Conservation (phyloP, 2,888 invertebrate species). For the Oscheius sp. region DNA sequence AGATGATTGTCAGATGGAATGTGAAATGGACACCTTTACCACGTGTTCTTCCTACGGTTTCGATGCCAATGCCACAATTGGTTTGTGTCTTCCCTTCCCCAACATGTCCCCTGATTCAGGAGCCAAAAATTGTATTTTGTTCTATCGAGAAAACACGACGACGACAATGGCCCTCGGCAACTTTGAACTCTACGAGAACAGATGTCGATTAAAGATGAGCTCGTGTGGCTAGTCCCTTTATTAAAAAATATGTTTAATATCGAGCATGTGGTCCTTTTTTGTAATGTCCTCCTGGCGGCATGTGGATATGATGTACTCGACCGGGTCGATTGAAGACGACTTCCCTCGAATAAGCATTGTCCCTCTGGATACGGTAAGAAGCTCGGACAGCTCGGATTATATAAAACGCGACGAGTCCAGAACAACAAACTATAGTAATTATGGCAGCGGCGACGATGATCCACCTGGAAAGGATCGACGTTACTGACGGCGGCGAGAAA, state of each 20-base stretch:
- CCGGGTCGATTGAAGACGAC: slow-evolving; percentile 52
- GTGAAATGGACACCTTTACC: slow-evolving; percentile 5
- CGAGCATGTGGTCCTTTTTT: slow-evolving; percentile 28
- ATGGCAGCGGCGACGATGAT: slow-evolving; percentile 60
- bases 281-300: slow-evolving; percentile 12
- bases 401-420: slow-evolving; percentile 65
- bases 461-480: slow-evolving; percentile 50
- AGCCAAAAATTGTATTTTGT: slow-evolving; percentile 10
- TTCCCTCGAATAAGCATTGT: slow-evolving; percentile 46
- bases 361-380: slow-evolving; percentile 54
- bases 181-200: background rate
- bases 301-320: slow-evolving; percentile 56
- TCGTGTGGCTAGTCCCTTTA: background rate
- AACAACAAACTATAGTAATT: slow-evolving; percentile 60
- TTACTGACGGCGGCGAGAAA: background rate
- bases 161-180: slow-evolving; percentile 1
- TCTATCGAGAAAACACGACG: background rate
- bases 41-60: slow-evolving; percentile 30
- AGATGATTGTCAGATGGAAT: slow-evolving; percentile 4
- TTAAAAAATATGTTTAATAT: slow-evolving; percentile 2
- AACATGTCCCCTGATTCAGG: background rate
- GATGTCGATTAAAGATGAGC: slow-evolving; percentile 21
- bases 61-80: slow-evolving; percentile 1
- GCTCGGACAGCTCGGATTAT: slow-evolving; percentile 60
- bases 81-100: background rate